These are phyloP conservation scores for Hippolais icterina DNA, from an alignment of 2,113 vertebrate species.

Conservation along the genomic window DNA sequence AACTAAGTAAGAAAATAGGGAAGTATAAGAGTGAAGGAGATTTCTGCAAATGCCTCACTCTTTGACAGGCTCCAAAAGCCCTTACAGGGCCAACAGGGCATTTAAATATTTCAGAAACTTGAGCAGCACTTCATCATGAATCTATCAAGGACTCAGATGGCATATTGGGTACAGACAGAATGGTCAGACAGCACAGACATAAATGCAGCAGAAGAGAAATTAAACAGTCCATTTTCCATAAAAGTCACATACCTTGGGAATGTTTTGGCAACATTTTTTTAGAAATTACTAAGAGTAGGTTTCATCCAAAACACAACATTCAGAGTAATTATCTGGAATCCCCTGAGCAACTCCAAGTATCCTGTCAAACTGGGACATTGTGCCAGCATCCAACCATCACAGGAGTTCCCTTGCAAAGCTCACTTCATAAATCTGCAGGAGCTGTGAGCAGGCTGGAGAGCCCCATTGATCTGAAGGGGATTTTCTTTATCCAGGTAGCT, in stretches of 20 bases:
- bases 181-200: neutral
- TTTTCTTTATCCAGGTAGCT: neutral
- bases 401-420: neutral
- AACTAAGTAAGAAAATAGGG: neutral
- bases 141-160: neutral
- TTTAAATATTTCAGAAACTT: slow-evolving; percentile 12
- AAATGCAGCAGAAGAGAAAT: neutral
- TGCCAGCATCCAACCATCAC: neutral
- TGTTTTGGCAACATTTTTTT: neutral
- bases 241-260: neutral
- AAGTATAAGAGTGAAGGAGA: neutral
- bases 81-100: neutral
- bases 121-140: neutral
- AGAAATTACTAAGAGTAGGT: neutral
- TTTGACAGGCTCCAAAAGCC: neutral
- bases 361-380: neutral
- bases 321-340: neutral
- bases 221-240: neutral
- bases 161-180: neutral
- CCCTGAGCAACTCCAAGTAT: neutral
- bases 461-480: neutral
- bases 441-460: neutral
- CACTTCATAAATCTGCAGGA: neutral
- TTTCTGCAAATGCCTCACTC: neutral
- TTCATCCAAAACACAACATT: neutral